phyloP scores from a whole-genome alignment of 1,140 invertebrate genomes.

The Halesus radiatus region DNA sequence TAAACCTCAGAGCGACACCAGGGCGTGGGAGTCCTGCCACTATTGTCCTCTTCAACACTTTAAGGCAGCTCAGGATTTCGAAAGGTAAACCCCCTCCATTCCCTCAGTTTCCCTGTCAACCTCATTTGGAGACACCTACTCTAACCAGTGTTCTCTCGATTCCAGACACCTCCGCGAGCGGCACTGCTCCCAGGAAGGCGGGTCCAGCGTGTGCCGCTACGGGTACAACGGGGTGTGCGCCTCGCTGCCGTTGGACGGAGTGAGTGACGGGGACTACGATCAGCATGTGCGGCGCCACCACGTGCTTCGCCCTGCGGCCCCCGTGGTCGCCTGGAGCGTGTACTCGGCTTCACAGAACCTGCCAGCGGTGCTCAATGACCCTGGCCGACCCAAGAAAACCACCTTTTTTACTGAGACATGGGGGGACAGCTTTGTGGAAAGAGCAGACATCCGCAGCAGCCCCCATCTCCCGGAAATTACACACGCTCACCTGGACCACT shows the following conservation, averaged over 20 bases:
- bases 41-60: conserved; percentile 42
- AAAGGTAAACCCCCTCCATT: conserved; percentile 22
- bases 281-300: conserved; percentile 88
- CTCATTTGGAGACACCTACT: too few relatives aligned
- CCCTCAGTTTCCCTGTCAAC: neutral
- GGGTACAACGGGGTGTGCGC: conserved; percentile 90
- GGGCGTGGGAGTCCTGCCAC: conserved; percentile 47
- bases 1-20: conserved; percentile 41
- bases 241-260: conserved; percentile 88
- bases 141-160: too few relatives aligned
- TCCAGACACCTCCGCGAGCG: conserved; percentile 83
- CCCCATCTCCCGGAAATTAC: conserved; percentile 88
- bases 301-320: conserved; percentile 72
- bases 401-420: conserved; percentile 98
- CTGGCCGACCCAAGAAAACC: conserved; percentile 88
- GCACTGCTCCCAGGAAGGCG: conserved; percentile 90
- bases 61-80: conserved; percentile 42
- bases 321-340: conserved; percentile 76
- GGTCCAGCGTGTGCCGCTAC: conserved; percentile 91
- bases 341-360: conserved; percentile 93
- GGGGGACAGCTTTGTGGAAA: conserved; percentile 95
- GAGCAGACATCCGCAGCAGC: conserved; percentile 80
- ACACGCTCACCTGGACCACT: conserved; percentile 88
- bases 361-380: conserved; percentile 96
- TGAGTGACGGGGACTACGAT: conserved; percentile 90